Evolutionary conservation across 2,113 vertebrate species (phyloP), one percentile per base, ranked within the genome.

Genomic region (Tor tambroides): DNA sequence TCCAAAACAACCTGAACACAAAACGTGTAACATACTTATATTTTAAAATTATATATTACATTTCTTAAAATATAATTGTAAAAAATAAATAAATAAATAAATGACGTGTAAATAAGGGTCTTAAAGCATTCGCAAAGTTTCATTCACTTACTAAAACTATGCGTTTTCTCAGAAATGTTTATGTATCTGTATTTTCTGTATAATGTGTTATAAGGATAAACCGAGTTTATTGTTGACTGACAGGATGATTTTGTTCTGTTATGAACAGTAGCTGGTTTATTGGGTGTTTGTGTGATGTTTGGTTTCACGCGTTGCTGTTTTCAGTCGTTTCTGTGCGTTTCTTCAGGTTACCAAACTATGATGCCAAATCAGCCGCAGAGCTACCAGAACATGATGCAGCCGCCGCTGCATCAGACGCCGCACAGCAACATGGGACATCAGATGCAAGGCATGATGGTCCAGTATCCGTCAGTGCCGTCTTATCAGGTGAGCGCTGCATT

Each of bases 361-460:
- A 94, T 97, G 92, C 92, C 95, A 90, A 97, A 94, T 95, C 97
- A 96, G 89, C 94, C 96, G 88, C 96, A 96, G 94, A 96, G 93
- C 93, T 97, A 96, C 93, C 97, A 96, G 91, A 94, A 95, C 89
- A 92, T 97, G 93, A 93, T 96, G 88, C 96, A 96, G 87, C 96
- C 95, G 77, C 89, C 95, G 67, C 96, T 94, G 89, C 19, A 69
- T 9, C 63, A 28, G 63, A 15, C 26, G 2, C 26, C 28, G 89
- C 96, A 95, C 85, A 96, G 91, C 90, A 96, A 90, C 87, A 92
- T 95, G 91, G 96, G 63, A 6, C 15, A 15, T 67, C 67, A 10
- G 67, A 21, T 71, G 67, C 69, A 12, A 21, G 69, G 96, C 93
- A 95, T 97, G 91, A 96, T 97, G 94, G 95, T 97, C 90, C 96